Base-by-base conservation (phyloP, 2,888 invertebrate species). In the Willowsia nigromaculata region DNA sequence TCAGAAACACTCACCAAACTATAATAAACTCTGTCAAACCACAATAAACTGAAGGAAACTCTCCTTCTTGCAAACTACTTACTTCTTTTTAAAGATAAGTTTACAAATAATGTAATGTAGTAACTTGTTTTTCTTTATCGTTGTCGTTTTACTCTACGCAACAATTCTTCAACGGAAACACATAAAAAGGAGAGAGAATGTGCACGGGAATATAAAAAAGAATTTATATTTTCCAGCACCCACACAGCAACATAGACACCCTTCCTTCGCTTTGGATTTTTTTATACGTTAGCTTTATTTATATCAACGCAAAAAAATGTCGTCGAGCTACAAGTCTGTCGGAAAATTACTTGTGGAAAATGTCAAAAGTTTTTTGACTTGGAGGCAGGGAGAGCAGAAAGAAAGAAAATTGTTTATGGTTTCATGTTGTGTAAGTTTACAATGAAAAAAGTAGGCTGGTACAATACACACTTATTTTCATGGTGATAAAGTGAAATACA, bases 21-120 rank as follows among this genome's bases (percentile, higher is more conserved):
- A n/a, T n/a, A n/a, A 62, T 62, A 30, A 27, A 62, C 62, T n/a
- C n/a, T 62, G 62, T 62, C 62, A 62, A 62, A 62, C 62, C 22
- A 62, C 62, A 62, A 62, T 62, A 62, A 62, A 62, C 62, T 62
- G 30, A 62, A 62, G 13, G 13, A n/a, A 50, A 50, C n/a, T 50
- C 15, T 50, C n/a, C 15, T 15, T 50, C 50, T 50, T 15, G 5
- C 62, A 62, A 27, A 62, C 62, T 27, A 62, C 6, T 33, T 33
- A 62, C 56, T 25, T 53, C 18, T 53, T 56, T 22, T 62, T 62
- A 13, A 30, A 2, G 62, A 62, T 62, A 62, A 62, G 18, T 18
- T 22, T 18, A 53, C 53, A 37, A 15, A 6, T 50, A n/a, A n/a
- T 50, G 50, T 50, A 13, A 53, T 3, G 22, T 18, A n/a, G n/a